Evolutionary conservation across 37 sponge, comb jelly and placozoan genomes (phyloP).

Genomic region (Crambe crambe): DNA sequence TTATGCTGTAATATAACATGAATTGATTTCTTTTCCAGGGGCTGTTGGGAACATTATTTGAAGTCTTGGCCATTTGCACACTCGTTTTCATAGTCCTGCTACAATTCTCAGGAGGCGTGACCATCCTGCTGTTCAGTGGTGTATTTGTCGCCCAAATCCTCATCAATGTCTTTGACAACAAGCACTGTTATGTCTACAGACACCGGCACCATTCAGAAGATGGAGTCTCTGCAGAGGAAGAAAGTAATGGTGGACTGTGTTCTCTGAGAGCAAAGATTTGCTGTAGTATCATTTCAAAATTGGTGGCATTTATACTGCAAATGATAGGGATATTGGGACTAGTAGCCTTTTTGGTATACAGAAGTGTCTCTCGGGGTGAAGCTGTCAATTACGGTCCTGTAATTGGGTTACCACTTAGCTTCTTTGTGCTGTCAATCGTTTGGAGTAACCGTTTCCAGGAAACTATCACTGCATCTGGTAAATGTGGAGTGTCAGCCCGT

Average conservation of each 20-base stretch:
- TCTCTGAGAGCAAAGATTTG: too few relatives aligned
- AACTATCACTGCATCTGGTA: background rate
- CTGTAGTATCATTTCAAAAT: too few relatives aligned
- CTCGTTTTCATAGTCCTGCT: slow-evolving; percentile 45
- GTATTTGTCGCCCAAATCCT: slow-evolving; percentile 36
- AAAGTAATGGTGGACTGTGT: too few relatives aligned
- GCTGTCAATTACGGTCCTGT: background rate
- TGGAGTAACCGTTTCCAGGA: slow-evolving; percentile 51
- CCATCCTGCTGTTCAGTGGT: slow-evolving; percentile 49
- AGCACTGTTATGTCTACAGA: slow-evolving; percentile 9
- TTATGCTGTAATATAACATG: background rate
- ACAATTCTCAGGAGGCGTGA: slow-evolving; percentile 26
- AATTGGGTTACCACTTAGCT: slow-evolving; percentile 15
- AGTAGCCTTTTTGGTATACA: background rate
- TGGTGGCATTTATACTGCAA: slow-evolving; percentile 39
- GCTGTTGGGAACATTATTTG: slow-evolving; percentile 6
- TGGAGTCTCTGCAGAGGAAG: too few relatives aligned
- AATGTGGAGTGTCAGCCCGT: slow-evolving; percentile 6
- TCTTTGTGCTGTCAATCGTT: slow-evolving; percentile 20
- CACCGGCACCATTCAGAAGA: too few relatives aligned
- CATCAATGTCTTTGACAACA: slow-evolving; percentile 4
- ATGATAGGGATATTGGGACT: slow-evolving; percentile 4
- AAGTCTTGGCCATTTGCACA: slow-evolving; percentile 45
- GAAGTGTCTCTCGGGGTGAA: too few relatives aligned
- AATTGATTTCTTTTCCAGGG: slow-evolving; percentile 29